Evolutionary conservation across 1,140 invertebrate genomes (phyloP).

Genomic region (Pachyrhynchus sulphureomaculatus): DNA sequence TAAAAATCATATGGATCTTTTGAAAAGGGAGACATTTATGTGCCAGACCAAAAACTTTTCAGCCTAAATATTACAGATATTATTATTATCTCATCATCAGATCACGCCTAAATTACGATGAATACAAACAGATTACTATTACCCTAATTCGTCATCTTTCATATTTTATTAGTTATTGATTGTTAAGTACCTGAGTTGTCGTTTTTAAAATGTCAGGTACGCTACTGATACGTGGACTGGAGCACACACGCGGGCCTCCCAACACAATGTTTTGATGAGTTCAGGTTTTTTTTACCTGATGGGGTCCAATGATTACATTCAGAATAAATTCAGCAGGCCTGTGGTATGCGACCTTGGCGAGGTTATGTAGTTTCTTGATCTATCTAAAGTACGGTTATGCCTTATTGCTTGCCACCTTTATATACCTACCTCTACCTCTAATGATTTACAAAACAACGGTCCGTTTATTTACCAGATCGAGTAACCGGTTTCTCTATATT

Average conservation of each 20-base stretch:
- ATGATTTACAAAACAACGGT: slow-evolving; percentile 1
- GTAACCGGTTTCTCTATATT: not conserved
- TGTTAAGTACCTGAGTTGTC: too few species aligned
- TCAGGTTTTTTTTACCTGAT: slow-evolving; percentile 32
- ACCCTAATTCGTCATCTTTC: too few species aligned
- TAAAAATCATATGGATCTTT: too few species aligned
- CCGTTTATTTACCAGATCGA: not conserved
- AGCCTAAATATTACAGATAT: too few species aligned
- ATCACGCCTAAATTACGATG: too few species aligned
- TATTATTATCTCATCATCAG: too few species aligned
- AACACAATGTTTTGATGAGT: slow-evolving; percentile 23
- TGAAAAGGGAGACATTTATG: too few species aligned
- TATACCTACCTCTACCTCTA: not conserved
- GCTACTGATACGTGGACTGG: slow-evolving; percentile 1
- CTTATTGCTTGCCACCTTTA: slow-evolving; percentile 29
- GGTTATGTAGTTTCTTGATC: slow-evolving; percentile 39
- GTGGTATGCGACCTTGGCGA: slow-evolving; percentile 36
- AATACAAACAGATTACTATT: too few species aligned
- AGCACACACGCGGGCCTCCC: slow-evolving; percentile 1
- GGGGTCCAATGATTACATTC: slow-evolving; percentile 30
- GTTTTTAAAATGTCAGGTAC: not conserved
- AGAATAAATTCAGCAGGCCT: slow-evolving; percentile 36
- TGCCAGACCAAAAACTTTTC: too few species aligned
- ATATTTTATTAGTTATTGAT: too few species aligned
- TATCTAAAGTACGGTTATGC: slow-evolving; percentile 36